phyloP scores from a whole-genome alignment of 2,113 vertebrate genomes.

The Platycercus adscitus region DNA sequence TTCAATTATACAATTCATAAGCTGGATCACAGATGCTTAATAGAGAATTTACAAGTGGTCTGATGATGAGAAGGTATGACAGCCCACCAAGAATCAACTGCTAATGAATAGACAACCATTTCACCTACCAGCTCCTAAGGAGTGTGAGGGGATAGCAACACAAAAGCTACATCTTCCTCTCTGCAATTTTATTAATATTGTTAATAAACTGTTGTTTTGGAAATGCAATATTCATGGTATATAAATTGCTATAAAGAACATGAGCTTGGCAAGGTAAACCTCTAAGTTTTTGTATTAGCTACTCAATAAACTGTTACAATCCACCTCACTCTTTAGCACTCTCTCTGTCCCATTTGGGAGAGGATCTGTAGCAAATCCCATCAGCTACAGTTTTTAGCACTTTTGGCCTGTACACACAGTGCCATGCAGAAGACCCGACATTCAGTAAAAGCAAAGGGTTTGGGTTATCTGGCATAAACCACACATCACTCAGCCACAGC shows the following conservation, averaged over 20 bases:
- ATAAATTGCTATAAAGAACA: background rate
- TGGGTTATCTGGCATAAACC: background rate
- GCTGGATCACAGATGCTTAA: background rate
- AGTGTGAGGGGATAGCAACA: background rate
- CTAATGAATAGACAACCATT: accelerated
- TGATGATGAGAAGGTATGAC: background rate
- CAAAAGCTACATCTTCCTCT: background rate
- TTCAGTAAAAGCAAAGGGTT: background rate
- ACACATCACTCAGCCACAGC: background rate
- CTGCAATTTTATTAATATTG: background rate
- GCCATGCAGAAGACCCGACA: accelerated
- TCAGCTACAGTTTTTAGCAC: background rate
- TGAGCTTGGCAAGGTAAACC: background rate
- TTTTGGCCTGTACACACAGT: background rate
- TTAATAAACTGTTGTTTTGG: background rate
- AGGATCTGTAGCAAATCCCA: background rate
- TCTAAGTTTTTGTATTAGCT: background rate
- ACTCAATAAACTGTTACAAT: background rate
- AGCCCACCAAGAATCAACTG: background rate
- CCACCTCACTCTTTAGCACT: accelerated
- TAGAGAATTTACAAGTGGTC: background rate
- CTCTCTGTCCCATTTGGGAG: background rate
- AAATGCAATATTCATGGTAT: background rate
- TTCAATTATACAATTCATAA: background rate
- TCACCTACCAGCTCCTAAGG: background rate